Percentiles rank a stretch among this genome's conserved stretches.
Conservation (phyloP, 2,888 invertebrate genomes). For the Oxytorus armatus region DNA sequence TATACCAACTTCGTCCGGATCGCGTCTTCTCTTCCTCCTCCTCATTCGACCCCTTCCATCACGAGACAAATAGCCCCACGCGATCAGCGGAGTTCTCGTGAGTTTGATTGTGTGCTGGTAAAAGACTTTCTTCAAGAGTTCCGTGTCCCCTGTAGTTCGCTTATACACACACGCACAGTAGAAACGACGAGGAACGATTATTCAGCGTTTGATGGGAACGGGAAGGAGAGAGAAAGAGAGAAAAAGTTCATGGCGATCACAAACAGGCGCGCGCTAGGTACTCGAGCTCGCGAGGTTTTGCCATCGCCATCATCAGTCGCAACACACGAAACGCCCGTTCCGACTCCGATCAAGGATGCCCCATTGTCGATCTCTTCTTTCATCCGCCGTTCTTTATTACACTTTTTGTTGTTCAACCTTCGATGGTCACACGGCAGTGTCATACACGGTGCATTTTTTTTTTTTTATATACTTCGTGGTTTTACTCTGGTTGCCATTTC, state of each 20-base stretch:
- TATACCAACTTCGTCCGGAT: constrained; percentile 81
- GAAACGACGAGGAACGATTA: constrained; percentile 16
- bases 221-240: too few relatives aligned
- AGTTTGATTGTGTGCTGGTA: constrained; percentile 77
- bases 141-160: constrained; percentile 24
- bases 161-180: constrained; percentile 2
- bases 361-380: constrained; percentile 54
- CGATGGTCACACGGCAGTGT: constrained; percentile 5
- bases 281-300: constrained; percentile 26
- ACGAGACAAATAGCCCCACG: constrained; percentile 43
- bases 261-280: constrained; percentile 12
- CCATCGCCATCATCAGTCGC: too few relatives aligned
- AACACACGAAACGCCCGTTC: constrained; percentile 7
- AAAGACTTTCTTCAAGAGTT: constrained; percentile 83
- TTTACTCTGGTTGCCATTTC: constrained; percentile 21
- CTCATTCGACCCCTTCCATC: constrained; percentile 53
- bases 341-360: constrained; percentile 50
- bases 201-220: too few relatives aligned
- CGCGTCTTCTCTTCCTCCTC: constrained; percentile 69
- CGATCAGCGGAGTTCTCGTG: constrained; percentile 68
- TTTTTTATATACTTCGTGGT: constrained; percentile 6
- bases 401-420: constrained; percentile 15
- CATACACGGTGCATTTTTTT: constrained; percentile 4
- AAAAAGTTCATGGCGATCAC: constrained; percentile 22
- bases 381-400: constrained; percentile 24